These are phyloP conservation scores for Engystomops pustulosus DNA, from an alignment of 2,113 vertebrate species.

Conservation along the genomic window DNA sequence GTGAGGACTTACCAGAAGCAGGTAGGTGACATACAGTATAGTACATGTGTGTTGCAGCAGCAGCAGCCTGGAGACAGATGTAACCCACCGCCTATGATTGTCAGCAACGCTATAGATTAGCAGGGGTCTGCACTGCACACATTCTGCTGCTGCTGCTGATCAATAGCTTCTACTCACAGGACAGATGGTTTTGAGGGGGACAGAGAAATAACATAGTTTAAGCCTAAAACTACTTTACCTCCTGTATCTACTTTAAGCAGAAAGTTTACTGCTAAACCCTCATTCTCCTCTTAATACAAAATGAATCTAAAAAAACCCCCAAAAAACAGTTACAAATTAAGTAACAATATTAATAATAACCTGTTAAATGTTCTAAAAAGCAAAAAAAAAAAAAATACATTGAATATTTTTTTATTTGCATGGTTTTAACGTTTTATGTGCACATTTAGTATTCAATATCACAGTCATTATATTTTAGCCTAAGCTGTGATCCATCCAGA, in stretches of 20 bases:
- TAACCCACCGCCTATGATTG: conserved; percentile 71
- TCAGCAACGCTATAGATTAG: conserved; percentile 81
- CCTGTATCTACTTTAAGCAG: conserved; percentile 59
- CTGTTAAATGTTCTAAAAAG: too few species aligned
- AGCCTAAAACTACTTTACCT: conserved; percentile 61
- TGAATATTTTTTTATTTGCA: too few species aligned
- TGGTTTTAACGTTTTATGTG: too few species aligned
- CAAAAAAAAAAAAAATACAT: too few species aligned
- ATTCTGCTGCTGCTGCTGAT: conserved; percentile 70
- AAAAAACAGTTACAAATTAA: background rate
- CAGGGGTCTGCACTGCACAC: conserved; percentile 83
- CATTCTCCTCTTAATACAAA: background rate
- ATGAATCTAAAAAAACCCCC: background rate
- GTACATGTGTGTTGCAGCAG: conserved; percentile 60
- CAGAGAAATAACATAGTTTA: conserved; percentile 68
- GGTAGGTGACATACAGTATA: conserved; percentile 66
- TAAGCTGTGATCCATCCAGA: too few species aligned
- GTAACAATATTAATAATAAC: background rate
- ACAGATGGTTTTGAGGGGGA: conserved; percentile 80
- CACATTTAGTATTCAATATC: too few species aligned
- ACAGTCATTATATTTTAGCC: too few species aligned
- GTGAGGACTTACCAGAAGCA: conserved; percentile 73
- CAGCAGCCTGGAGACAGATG: conserved; percentile 73
- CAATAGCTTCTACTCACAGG: conserved; percentile 78
- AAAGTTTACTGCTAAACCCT: conserved; percentile 35